Percentiles rank a stretch among this genome's conserved stretches.
Conservation (phyloP, 2,888 invertebrate genomes). For the Pogonocherus hispidulus region DNA sequence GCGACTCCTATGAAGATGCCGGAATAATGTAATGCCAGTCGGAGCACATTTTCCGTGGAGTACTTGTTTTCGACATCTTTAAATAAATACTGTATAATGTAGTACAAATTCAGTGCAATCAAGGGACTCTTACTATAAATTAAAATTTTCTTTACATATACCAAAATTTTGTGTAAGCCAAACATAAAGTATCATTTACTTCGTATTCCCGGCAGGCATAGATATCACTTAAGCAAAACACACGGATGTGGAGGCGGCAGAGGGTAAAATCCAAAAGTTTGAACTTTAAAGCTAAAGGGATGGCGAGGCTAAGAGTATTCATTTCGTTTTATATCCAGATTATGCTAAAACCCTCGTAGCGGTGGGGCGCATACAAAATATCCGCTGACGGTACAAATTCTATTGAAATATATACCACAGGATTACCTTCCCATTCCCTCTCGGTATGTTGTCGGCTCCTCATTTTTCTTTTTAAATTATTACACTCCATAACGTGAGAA, state of each 20-base stretch:
- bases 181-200: conserved; percentile 11
- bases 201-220: conserved; percentile 42
- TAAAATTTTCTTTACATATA: no score
- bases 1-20: no score
- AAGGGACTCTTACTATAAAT: no score
- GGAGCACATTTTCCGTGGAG: no score
- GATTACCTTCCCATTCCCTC: conserved; percentile 31
- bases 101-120: no score
- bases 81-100: no score
- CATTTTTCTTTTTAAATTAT: conserved; percentile 13
- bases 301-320: conserved; percentile 40
- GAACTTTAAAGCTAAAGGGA: conserved; percentile 42
- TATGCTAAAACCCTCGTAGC: conserved; percentile 48
- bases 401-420: conserved; percentile 45
- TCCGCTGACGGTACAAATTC: conserved; percentile 43
- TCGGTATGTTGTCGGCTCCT: not conserved
- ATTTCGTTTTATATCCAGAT: conserved; percentile 47
- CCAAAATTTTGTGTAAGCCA: not conserved
- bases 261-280: conserved; percentile 45
- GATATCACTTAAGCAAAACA: conserved; percentile 51
- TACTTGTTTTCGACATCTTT: no score
- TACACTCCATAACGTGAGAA: not conserved
- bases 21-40: no score
- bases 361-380: conserved; percentile 49
- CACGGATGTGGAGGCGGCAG: conserved; percentile 35